Evolutionary conservation across 2,888 invertebrate species (phyloP), one percentile per base, ranked within the genome.

Genomic region (Catocala sponsa): DNA sequence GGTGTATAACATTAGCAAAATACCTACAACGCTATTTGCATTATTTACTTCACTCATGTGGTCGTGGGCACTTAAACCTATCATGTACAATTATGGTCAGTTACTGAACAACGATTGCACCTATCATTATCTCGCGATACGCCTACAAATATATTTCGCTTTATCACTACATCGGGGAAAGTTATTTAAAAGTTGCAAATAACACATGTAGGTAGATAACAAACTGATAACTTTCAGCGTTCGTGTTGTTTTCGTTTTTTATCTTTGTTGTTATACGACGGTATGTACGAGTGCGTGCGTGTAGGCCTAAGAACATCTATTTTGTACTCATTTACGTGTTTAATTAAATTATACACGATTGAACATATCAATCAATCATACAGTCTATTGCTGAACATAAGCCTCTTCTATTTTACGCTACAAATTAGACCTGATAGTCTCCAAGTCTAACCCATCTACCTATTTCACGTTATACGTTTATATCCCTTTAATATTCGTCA

Each of bases 191-290:
- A 48, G 32, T 48, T 9, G 15, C 48, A 48, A 32, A 48, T 46
- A 48, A 48, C 33, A 33, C n/a, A 32, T 33, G 13, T 47, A 15
- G 2, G 13, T 32, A 46, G 33, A 44, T 43, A 44, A 32, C 38
- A 11, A 4, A 25, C 0, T 25, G 44, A 44, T 47, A 47, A 47
- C 11, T 50, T 38, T 7, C 9, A 7, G 9, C 35, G 25, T 25
- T 35, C 38, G 50, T 38, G 51, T 4, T 33, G 32, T 44, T 44
- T 54, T 44, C 44, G 12, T 46, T 33, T 13, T 35, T 55, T 15
- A 33, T 38, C 11, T 12, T n/a, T 44, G 35, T 4, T 13, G 35
- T 46, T 13, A 55, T 35, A 10, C 33, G 9, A 43, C 33, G 4
- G 41, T 43, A 15, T 13, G 15, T 25, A 35, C 5, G 15, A 32